Percentiles rank a stretch among this genome's conserved stretches.
Evolutionary conservation across 2,797 vertebrate species (phyloP).

Genomic region (Xerus rutilus): DNA sequence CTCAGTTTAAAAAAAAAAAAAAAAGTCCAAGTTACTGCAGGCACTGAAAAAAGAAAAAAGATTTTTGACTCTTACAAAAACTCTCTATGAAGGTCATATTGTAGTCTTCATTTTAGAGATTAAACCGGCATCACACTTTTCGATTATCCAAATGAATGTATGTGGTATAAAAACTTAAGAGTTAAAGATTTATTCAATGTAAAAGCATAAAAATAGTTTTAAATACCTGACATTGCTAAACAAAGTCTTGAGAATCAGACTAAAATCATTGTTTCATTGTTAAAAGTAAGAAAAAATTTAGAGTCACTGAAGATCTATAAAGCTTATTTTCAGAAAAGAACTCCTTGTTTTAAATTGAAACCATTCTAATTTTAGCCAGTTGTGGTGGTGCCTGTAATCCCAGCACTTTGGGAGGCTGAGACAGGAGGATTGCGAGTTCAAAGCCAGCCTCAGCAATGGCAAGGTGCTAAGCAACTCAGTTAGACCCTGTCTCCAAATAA

Average conservation of each 20-base stretch:
- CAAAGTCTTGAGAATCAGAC: neutral
- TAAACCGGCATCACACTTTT: neutral
- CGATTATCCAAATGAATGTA: neutral
- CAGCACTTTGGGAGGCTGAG: too few species aligned
- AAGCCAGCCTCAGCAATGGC: too few species aligned
- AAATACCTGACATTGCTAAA: slow-evolving; percentile 6
- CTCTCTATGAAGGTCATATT: neutral
- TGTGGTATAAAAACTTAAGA: neutral
- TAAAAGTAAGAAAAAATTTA: slow-evolving; percentile 33
- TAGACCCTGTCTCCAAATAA: too few species aligned
- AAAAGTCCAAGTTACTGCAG: neutral
- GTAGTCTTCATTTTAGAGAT: neutral
- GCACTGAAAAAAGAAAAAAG: neutral
- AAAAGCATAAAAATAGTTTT: slow-evolving; percentile 10
- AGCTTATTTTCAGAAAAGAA: slow-evolving; percentile 44
- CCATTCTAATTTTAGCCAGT: neutral
- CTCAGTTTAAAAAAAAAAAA: too few species aligned
- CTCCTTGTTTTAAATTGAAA: neutral
- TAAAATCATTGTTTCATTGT: neutral
- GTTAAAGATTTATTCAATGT: neutral
- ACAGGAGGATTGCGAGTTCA: too few species aligned
- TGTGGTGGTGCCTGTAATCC: too few species aligned
- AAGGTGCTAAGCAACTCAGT: too few species aligned
- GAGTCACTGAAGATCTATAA: neutral
- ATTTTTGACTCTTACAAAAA: neutral